Conservation (phyloP, 2,888 invertebrate genomes). For the Ormyrus nitidulus region DNA sequence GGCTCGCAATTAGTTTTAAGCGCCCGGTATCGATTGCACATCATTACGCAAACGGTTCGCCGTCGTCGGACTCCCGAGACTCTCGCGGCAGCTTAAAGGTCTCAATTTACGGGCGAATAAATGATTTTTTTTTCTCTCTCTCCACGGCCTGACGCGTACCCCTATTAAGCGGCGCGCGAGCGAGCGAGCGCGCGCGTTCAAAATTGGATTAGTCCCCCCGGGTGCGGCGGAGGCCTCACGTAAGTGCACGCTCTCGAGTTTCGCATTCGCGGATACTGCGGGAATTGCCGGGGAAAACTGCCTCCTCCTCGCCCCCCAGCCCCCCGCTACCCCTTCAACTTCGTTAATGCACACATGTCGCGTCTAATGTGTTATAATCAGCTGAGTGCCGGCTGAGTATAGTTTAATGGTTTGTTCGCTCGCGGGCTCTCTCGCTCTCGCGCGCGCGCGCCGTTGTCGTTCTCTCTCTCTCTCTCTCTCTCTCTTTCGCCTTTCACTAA, state of each 20-base stretch:
- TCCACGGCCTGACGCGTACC: background rate
- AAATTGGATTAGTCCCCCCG: constrained; percentile 27
- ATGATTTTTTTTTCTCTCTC: background rate
- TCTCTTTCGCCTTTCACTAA: constrained; percentile 38
- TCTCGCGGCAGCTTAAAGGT: no score
- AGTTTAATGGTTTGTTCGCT: constrained; percentile 69
- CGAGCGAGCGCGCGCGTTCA: background rate
- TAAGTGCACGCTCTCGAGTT: no score
- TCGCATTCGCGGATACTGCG: no score
- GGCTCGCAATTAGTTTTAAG: background rate
- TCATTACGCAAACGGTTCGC: no score
- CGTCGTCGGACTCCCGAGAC: no score
- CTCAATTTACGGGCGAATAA: background rate
- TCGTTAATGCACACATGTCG: constrained; percentile 68
- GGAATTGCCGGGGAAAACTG: no score
- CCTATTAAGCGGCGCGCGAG: no score
- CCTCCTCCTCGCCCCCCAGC: no score
- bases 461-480: constrained; percentile 19
- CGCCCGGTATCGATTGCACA: no score
- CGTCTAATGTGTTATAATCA: constrained; percentile 70
- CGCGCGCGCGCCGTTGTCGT: no score
- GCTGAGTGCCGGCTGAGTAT: constrained; percentile 65
- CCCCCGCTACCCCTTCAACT: constrained; percentile 59
- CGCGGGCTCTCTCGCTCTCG: constrained; percentile 7
- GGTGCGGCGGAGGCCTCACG: no score